Evolutionary conservation across 2,797 vertebrate genomes (phyloP), one percentile per base, ranked within the genome.

Genomic region (Neosalanx taihuensis): DNA sequence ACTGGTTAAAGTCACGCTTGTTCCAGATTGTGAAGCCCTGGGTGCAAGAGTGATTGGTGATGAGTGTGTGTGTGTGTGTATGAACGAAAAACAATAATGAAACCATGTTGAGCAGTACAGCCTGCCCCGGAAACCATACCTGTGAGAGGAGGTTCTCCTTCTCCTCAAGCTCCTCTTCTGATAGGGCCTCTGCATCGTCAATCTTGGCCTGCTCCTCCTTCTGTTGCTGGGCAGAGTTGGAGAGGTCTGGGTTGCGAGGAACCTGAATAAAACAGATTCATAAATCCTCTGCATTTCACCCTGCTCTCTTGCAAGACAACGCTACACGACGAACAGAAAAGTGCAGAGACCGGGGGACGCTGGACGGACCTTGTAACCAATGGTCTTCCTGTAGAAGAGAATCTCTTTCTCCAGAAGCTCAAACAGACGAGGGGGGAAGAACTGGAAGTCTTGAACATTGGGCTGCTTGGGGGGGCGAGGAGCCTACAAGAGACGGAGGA

Each of bases 1-100:
- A 99, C 88, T 99, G 98, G 88, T 99, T 99, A 85, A 99, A 99
- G 89, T 99, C 98, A 66, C 98, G 95, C 86, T 99, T 99, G 90
- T 98, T 99, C 98, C 98, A 99, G 86, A 97, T 99, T 49, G 98
- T 99, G 85, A 99, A 99, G 76, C 98, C 97, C 98, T 99, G 63
- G 66, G 31, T 58, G 1, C 1, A 68, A 41, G 7, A 41, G 7
- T 0, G 6, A 64, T 5, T 64, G 20, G 18, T 10, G 20, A 18
- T 60, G 18, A 49, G 26, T 12, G 4, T 6, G n/a, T 63, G 10
- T 63, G 10, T 57, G 18, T 17, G 37, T 49, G 30, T 7, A 61
- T 20, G 37, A 31, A 51, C 10, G 17, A 33, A 18, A 73, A 6
- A 17, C 10, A n/a, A 10, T 2, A 60, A 60, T 3, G n/a, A 46